phyloP scores from a whole-genome alignment of 2,797 vertebrate genomes.

The Molossus molossus region DNA sequence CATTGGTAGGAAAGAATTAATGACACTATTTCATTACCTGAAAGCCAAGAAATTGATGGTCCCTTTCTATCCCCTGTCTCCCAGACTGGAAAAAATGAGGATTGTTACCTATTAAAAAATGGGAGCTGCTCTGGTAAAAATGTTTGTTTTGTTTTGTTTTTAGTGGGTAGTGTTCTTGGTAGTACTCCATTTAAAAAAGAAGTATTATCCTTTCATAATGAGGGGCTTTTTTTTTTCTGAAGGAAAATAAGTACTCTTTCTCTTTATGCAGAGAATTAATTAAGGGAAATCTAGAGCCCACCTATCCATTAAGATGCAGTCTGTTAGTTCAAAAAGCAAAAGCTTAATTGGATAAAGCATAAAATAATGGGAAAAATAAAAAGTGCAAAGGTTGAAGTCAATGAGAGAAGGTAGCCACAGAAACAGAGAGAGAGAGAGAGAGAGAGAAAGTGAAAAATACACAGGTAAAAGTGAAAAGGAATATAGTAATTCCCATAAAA shows the following conservation, averaged over 20 bases:
- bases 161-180: not conserved
- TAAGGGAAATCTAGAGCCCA: not conserved
- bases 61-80: not conserved
- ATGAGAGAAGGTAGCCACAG: not conserved
- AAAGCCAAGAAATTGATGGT: not conserved
- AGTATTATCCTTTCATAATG: slow-evolving; percentile 1
- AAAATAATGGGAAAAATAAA: not conserved
- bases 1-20: not conserved
- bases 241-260: not conserved
- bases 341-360: not conserved
- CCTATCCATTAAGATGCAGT: not conserved
- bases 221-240: not conserved
- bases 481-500: not conserved
- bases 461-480: not conserved
- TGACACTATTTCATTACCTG: not conserved
- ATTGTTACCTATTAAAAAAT: slow-evolving; percentile 24
- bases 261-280: not conserved
- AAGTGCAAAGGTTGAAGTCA: not conserved
- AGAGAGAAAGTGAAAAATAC: not conserved
- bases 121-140: not conserved
- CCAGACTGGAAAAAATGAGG: not conserved
- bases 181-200: not conserved
- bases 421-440: not conserved
- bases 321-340: slow-evolving; percentile 48
- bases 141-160: not conserved